Percentiles rank a stretch among this genome's conserved stretches.
phyloP scores from a whole-genome alignment of 2,113 vertebrate genomes.

The Ophiodon elongatus region DNA sequence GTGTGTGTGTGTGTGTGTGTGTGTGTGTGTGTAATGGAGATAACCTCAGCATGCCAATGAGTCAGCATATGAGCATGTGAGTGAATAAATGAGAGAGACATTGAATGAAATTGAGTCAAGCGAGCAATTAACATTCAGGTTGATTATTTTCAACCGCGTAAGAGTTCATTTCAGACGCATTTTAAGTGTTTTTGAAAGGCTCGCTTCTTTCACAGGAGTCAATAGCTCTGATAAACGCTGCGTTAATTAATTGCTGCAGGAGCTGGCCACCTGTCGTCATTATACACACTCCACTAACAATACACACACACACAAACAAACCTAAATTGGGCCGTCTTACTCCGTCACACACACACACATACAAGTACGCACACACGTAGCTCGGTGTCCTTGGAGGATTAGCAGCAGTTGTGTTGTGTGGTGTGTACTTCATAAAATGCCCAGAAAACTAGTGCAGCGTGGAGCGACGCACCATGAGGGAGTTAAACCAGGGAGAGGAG shows the following conservation, averaged over 20 bases:
- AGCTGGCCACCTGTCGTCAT: conserved; percentile 67
- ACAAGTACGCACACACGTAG: conserved; percentile 1
- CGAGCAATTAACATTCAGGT: conserved; percentile 43
- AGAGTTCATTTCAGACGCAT: conserved; percentile 24
- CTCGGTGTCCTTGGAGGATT: conserved; percentile 45
- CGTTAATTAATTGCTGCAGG: conserved; percentile 69
- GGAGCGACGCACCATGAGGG: conserved; percentile 51
- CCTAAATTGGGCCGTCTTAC: conserved; percentile 30
- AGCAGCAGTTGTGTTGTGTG: conserved; percentile 29
- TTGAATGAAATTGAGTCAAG: conserved; percentile 40
- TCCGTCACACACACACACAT: conserved; percentile 20
- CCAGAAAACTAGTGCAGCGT: conserved; percentile 61
- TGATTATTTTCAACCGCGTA: conserved; percentile 39
- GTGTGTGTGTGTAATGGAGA: conserved; percentile 39
- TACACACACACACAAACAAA: conserved; percentile 27
- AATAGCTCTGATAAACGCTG: conserved; percentile 48
- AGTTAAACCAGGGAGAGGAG: conserved; percentile 41
- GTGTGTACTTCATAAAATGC: conserved; percentile 49
- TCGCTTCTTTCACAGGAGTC: conserved; percentile 43
- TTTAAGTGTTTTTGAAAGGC: conserved; percentile 37
- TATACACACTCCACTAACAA: conserved; percentile 60
- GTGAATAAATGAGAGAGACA: conserved; percentile 22
- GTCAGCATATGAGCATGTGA: conserved; percentile 9
- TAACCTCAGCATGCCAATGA: conserved; percentile 31
- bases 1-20: conserved; percentile 25